Conservation (phyloP, 2,113 vertebrate genomes). For the Syngnathus typhle region DNA sequence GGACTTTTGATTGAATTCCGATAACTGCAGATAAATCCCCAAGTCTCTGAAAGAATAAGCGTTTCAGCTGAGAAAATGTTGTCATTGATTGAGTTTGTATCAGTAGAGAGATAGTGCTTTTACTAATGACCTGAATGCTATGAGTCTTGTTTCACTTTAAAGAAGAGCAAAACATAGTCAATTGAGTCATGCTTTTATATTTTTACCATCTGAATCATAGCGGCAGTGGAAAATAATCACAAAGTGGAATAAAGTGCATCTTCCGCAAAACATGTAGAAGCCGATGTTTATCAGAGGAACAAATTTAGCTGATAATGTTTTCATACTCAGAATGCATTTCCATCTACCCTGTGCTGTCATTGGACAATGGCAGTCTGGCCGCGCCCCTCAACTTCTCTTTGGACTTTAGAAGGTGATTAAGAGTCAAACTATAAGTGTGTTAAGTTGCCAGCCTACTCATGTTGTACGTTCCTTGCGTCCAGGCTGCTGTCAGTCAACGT, state of each 20-base stretch:
- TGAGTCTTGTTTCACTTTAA: background rate
- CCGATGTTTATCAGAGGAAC: background rate
- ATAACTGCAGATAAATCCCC: no score
- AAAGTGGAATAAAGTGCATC: conserved; percentile 28
- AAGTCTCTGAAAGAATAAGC: no score
- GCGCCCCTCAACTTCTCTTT: conserved; percentile 76
- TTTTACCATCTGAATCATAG: conserved; percentile 38
- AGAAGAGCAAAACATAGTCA: background rate
- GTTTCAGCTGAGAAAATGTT: no score
- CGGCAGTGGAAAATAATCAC: conserved; percentile 43
- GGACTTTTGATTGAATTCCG: no score
- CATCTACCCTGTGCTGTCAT: conserved; percentile 63
- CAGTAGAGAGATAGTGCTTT: background rate
- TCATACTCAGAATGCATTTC: conserved; percentile 79
- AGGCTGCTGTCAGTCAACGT: conserved; percentile 83
- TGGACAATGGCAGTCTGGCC: conserved; percentile 46
- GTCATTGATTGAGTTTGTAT: no score
- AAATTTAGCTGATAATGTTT: background rate
- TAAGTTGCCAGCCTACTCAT: background rate
- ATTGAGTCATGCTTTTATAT: conserved; percentile 14
- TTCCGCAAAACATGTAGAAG: conserved; percentile 44
- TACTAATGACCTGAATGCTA: background rate
- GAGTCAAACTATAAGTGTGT: conserved; percentile 4
- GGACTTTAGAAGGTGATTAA: conserved; percentile 84
- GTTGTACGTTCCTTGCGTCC: conserved; percentile 31